A percentile compares a stretch with the other conserved stretches of the same genome.
Evolutionary conservation across 2,113 vertebrate species (phyloP).

Genomic region (Lasiurus cinereus): DNA sequence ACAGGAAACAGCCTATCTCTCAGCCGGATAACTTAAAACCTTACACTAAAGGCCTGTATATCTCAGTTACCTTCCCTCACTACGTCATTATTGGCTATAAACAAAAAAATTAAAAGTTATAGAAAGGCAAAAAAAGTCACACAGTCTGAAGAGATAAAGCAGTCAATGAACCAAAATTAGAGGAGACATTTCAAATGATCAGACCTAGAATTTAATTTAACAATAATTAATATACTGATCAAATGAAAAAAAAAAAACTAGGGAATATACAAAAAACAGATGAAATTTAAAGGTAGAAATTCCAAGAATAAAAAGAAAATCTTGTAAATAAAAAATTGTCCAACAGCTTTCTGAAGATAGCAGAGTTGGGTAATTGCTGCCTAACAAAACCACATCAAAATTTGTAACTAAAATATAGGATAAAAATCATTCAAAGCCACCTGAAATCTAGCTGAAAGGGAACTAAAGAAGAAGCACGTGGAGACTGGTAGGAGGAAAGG

Average conservation of each 20-base stretch:
- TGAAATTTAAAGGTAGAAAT: background rate
- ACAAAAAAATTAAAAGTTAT: background rate
- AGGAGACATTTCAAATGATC: background rate
- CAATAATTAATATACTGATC: background rate
- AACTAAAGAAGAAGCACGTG: no score
- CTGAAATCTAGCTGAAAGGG: no score
- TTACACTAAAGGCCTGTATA: background rate
- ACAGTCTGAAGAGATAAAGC: background rate
- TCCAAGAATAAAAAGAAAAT: background rate
- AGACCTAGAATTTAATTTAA: background rate
- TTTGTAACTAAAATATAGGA: no score
- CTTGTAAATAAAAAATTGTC: background rate
- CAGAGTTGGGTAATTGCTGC: no score
- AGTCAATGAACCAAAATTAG: background rate
- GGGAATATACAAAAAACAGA: background rate
- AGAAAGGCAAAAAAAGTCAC: background rate
- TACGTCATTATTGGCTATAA: background rate
- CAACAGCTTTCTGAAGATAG: background rate
- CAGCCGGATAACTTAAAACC: background rate
- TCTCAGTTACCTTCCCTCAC: background rate
- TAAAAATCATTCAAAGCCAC: no score
- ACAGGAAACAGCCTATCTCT: background rate
- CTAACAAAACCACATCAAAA: no score
- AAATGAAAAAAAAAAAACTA: background rate
- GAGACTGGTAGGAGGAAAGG: no score